A percentile compares a stretch with the other conserved stretches of the same genome.
Conservation (phyloP, 2,797 vertebrate species). For the Gila robusta region DNA sequence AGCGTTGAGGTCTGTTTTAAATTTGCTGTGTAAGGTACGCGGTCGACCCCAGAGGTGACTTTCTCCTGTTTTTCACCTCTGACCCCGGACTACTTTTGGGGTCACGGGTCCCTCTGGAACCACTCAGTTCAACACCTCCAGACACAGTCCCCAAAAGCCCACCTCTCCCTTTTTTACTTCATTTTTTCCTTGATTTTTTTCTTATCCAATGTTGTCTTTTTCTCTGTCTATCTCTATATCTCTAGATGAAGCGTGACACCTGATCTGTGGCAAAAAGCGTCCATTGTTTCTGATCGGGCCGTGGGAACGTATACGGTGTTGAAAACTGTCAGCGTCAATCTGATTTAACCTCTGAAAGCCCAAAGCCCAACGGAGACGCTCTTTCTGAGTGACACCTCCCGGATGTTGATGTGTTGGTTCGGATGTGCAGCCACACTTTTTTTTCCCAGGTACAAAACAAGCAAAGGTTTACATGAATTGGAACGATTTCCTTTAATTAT, state of each 20-base stretch:
- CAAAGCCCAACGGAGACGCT: conserved; percentile 11
- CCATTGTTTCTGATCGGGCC: conserved; percentile 42
- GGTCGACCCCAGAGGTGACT: conserved; percentile 50
- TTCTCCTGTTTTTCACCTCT: conserved; percentile 44
- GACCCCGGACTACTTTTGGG: conserved; percentile 58
- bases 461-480: background rate
- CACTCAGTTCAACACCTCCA: conserved; percentile 57
- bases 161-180: background rate
- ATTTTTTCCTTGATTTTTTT: conserved; percentile 27
- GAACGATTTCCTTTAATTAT: background rate
- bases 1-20: conserved; percentile 58
- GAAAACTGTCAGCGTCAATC: conserved; percentile 57
- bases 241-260: conserved; percentile 13
- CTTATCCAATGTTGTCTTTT: background rate
- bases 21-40: conserved; percentile 57
- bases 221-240: background rate
- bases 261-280: conserved; percentile 45
- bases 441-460: background rate
- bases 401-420: conserved; percentile 41
- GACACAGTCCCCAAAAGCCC: conserved; percentile 16
- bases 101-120: conserved; percentile 58
- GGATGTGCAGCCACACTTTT: conserved; percentile 26
- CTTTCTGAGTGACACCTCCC: conserved; percentile 43
- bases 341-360: conserved; percentile 51
- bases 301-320: conserved; percentile 55